A percentile compares a stretch with the other conserved stretches of the same genome.
phyloP scores from a whole-genome alignment of 1,140 invertebrate genomes.

The Achroia grisella region DNA sequence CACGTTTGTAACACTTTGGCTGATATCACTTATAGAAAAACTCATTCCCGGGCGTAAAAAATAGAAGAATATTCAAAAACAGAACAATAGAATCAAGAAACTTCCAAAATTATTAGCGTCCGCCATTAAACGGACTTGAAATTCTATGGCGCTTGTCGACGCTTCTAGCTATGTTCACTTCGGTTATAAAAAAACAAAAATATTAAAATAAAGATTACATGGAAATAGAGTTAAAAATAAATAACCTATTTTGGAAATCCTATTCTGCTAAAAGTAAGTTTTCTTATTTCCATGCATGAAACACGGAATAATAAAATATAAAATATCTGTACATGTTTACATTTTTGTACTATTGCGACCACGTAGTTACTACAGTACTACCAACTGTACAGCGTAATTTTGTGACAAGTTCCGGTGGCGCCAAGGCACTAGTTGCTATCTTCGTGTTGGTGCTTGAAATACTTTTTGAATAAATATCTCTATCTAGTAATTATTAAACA shows the following conservation, averaged over 20 bases:
- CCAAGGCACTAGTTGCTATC: conserved; percentile 39
- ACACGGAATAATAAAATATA: no score
- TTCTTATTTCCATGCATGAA: no score
- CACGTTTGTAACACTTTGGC: conserved; percentile 54
- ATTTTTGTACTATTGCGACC: conserved; percentile 64
- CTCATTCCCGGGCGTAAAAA: conserved; percentile 43
- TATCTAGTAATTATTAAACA: no score
- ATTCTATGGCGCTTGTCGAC: conserved; percentile 66
- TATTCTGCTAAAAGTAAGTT: no score
- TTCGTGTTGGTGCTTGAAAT: conserved; percentile 15
- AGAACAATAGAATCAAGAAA: conserved; percentile 72
- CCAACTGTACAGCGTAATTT: conserved; percentile 32
- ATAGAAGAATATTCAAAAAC: conserved; percentile 47
- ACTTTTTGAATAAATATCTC: not conserved
- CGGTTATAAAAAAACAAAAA: conserved; percentile 57
- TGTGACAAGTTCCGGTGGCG: conserved; percentile 59
- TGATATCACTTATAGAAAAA: conserved; percentile 47
- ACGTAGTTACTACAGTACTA: conserved; percentile 61
- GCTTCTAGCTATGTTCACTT: conserved; percentile 69
- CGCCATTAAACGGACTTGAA: conserved; percentile 71
- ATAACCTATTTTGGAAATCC: no score
- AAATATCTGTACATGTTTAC: conserved; percentile 59
- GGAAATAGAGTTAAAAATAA: no score
- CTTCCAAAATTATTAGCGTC: conserved; percentile 72
- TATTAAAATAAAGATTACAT: conserved; percentile 10